Conservation (phyloP, 2,113 vertebrate species). For the Panthera uncia region DNA sequence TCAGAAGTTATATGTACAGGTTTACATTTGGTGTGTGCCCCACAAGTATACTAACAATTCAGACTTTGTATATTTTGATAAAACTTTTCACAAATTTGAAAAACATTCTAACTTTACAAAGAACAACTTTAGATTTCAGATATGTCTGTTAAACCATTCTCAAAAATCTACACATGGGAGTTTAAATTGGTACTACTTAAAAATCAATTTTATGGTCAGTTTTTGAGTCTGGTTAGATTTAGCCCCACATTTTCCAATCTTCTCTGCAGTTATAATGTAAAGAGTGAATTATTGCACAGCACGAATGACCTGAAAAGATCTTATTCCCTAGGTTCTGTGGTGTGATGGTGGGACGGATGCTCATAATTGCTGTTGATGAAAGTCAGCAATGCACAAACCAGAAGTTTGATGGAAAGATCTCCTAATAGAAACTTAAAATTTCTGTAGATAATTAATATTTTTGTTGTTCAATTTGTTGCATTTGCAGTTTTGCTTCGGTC, state of each 20-base stretch:
- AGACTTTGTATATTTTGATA: neutral
- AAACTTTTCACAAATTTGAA: neutral
- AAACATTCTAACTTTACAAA: neutral
- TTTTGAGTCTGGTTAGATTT: neutral
- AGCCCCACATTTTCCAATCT: neutral
- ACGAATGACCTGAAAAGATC: neutral
- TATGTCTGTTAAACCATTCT: neutral
- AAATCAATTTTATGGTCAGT: neutral
- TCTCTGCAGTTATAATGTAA: neutral
- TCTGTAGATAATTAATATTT: conserved; percentile 46
- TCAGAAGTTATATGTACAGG: neutral
- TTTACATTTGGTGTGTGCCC: neutral
- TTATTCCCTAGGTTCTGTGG: neutral
- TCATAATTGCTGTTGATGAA: conserved; percentile 52
- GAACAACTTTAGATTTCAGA: neutral
- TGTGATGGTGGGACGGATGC: neutral
- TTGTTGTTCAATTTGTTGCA: conserved; percentile 47
- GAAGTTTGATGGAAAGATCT: conserved; percentile 27
- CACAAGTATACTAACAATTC: neutral
- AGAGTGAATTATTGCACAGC: neutral
- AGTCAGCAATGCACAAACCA: neutral
- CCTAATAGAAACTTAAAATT: conserved; percentile 32
- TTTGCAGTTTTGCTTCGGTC: conserved; percentile 38
- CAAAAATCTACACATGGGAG: neutral
- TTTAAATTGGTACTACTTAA: neutral